Evolutionary conservation across 2,888 invertebrate species (phyloP), one percentile per base, ranked within the genome.

Genomic region (Cancer borealis): DNA sequence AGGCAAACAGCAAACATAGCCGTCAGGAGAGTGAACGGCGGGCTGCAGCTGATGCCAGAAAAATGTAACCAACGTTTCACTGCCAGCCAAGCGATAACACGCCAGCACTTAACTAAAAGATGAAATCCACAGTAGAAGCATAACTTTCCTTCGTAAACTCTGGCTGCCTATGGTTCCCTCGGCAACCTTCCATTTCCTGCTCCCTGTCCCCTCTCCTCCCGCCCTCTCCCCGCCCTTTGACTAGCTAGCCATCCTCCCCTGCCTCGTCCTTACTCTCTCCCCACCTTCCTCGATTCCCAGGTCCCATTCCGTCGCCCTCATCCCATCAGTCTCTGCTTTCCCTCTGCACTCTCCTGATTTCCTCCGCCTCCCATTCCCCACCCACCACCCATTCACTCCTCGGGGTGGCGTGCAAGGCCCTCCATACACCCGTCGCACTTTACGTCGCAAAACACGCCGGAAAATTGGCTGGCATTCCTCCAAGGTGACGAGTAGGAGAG

Each of bases 391-490:
- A 39, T n/a, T 39, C 84, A 84, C 26, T 12, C 89, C 47, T 45
- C 46, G 46, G n/a, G 2, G 46, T 17, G n/a, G 21, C 47, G n/a
- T 89, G 46, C 47, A n/a, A 49, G n/a, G 21, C 26, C 49, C 89
- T 46, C 84, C 84, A 39, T 39, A 39, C 84, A 84, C 84, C 39
- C 30, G 84, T 39, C 39, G 84, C 84, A 84, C 84, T 84, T 84
- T 39, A 84, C 84, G 84, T 39, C 39, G 84, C 84, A 84, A 84
- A 39, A 39, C 84, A 84, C 39, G 84, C 84, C 39, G 84, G 84
- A 84, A 84, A 84, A 84, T 84, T 84, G 84, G 12, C 84, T 84
- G 84, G 84, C 84, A 84, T 84, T 14, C 84, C 84, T 84, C 84
- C 84, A 84, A 84, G 84, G 84, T 84, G 84, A 84, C 84, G 84